phyloP scores from a whole-genome alignment of 2,113 vertebrate species.

The Sus scrofa region DNA sequence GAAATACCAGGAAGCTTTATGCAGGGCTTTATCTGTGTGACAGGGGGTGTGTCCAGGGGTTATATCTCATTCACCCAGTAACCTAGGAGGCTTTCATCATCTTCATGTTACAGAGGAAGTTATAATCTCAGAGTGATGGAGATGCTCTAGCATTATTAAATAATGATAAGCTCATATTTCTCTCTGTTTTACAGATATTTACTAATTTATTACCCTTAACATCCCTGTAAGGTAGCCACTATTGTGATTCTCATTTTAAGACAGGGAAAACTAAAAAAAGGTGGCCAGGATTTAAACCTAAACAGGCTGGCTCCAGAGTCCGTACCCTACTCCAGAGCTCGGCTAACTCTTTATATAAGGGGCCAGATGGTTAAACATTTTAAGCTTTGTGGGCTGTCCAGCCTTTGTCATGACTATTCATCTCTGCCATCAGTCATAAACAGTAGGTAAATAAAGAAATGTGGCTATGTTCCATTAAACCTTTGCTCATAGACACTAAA shows the following conservation, averaged over 20 bases:
- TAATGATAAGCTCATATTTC: background rate
- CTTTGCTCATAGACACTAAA: background rate
- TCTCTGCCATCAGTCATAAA: background rate
- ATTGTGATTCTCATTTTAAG: background rate
- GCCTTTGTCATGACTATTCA: background rate
- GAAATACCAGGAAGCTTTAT: background rate
- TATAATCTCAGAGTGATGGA: background rate
- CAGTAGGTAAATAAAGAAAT: background rate
- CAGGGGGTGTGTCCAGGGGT: background rate
- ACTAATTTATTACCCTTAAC: conserved; percentile 2
- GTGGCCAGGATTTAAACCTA: background rate
- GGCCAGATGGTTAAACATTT: background rate
- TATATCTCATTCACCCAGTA: background rate
- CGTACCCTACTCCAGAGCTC: background rate
- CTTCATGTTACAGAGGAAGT: background rate
- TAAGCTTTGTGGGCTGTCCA: background rate
- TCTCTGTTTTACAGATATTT: background rate
- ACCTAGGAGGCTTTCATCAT: background rate
- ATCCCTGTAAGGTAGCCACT: background rate
- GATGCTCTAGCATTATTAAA: background rate
- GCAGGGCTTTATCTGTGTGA: background rate
- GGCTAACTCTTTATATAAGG: background rate
- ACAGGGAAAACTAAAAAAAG: conserved; percentile 4
- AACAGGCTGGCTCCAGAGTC: background rate
- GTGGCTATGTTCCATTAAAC: background rate